These are phyloP conservation scores for Hetaerina americana DNA, from an alignment of 1,140 invertebrate genomes.

Conservation along the genomic window DNA sequence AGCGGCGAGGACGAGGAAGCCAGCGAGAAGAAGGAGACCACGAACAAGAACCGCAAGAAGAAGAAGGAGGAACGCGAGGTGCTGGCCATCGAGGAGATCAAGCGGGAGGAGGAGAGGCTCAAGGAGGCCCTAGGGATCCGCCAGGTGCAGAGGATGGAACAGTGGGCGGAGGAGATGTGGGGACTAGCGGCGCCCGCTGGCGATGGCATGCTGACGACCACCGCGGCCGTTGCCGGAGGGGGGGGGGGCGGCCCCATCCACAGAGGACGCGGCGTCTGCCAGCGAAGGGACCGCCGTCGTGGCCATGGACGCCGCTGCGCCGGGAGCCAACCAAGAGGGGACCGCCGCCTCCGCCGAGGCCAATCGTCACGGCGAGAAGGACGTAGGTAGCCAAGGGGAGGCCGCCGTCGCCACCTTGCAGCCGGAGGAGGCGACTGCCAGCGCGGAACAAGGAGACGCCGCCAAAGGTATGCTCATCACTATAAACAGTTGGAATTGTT, in stretches of 20 bases:
- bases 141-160: background rate
- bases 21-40: conserved; percentile 6
- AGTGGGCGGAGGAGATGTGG: background rate
- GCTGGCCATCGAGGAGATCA: conserved; percentile 6
- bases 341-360: background rate
- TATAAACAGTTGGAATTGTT: too few relatives aligned
- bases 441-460: background rate
- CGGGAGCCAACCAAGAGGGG: background rate
- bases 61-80: conserved; percentile 8
- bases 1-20: conserved; percentile 4
- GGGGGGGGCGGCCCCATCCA: background rate
- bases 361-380: too few relatives aligned
- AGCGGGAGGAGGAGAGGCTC: conserved; percentile 6
- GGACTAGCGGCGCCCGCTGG: background rate
- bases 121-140: background rate
- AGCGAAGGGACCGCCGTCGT: background rate
- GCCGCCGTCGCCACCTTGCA: background rate
- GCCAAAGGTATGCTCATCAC: background rate
- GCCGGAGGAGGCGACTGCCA: too few relatives aligned
- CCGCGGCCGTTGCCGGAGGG: background rate
- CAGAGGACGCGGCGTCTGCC: too few relatives aligned
- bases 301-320: background rate
- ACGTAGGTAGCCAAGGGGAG: background rate
- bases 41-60: background rate
- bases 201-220: background rate